Conservation (phyloP, 2,113 vertebrate genomes). For the mouse (Mus musculus) region DNA sequence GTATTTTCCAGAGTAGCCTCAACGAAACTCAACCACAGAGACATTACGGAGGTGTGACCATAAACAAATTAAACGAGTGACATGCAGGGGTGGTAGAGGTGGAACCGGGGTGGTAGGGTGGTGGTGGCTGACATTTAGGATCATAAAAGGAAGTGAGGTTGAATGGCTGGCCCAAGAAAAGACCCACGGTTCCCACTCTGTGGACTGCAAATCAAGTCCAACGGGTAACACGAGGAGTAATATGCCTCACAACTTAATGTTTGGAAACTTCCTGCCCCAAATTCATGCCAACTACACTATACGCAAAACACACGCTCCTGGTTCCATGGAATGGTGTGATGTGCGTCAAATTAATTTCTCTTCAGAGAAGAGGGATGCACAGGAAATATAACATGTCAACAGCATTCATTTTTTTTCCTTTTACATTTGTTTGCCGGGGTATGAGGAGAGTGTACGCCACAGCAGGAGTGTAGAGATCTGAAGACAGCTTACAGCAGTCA, state of each 20-base stretch:
- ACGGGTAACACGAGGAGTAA: slow-evolving; percentile 67
- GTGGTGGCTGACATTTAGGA: slow-evolving; percentile 61
- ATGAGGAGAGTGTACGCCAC: no score
- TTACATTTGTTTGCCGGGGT: neutral
- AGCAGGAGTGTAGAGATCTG: no score
- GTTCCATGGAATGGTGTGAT: neutral
- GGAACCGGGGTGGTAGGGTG: neutral
- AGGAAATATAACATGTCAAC: slow-evolving; percentile 65
- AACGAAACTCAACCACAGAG: slow-evolving; percentile 47
- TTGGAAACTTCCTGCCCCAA: slow-evolving; percentile 70
- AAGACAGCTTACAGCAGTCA: neutral
- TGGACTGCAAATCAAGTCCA: neutral
- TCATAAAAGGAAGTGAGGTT: slow-evolving; percentile 47
- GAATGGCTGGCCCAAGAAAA: slow-evolving; percentile 55
- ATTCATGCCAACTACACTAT: slow-evolving; percentile 55
- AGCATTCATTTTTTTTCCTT: neutral
- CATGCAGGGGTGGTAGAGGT: neutral
- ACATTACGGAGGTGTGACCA: slow-evolving; percentile 30
- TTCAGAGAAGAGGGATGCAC: slow-evolving; percentile 58
- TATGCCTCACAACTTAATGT: slow-evolving; percentile 52
- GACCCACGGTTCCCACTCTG: neutral
- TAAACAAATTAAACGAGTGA: slow-evolving; percentile 71
- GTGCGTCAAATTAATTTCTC: slow-evolving; percentile 10
- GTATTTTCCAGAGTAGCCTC: neutral
- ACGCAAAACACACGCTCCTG: neutral